phyloP scores from a whole-genome alignment of 2,888 invertebrate species.

The Cerastoderma edule region DNA sequence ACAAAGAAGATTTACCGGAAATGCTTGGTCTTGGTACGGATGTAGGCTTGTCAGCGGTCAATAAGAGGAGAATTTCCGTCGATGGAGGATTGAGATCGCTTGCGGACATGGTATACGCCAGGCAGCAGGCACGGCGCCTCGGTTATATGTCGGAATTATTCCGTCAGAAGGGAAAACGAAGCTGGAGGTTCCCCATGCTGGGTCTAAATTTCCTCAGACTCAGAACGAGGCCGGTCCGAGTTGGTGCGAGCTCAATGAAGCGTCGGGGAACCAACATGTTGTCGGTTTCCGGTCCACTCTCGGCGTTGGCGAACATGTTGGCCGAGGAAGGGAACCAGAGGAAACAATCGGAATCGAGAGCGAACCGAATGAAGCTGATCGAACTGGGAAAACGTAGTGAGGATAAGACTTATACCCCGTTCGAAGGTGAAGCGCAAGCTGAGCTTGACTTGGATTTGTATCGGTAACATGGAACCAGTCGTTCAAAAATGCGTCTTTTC shows the following conservation, averaged over 20 bases:
- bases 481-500: background rate
- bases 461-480: background rate
- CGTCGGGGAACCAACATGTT: conserved; percentile 48
- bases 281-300: conserved; percentile 64
- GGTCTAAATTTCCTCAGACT: background rate
- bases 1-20: conserved; percentile 3
- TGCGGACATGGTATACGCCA: conserved; percentile 51
- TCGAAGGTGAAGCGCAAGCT: background rate
- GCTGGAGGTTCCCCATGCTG: conserved; percentile 20
- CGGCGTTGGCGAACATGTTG: conserved; percentile 63
- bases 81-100: conserved; percentile 56
- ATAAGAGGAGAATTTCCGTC: conserved; percentile 43
- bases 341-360: conserved; percentile 44
- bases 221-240: background rate
- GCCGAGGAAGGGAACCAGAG: conserved; percentile 58
- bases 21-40: conserved; percentile 7
- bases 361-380: conserved; percentile 58
- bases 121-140: conserved; percentile 31
- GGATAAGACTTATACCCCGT: conserved; percentile 5
- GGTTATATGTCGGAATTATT: conserved; percentile 32
- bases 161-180: conserved; percentile 49
- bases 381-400: conserved; percentile 56
- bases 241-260: background rate
- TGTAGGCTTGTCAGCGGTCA: background rate
- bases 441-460: conserved; percentile 9